A percentile compares a stretch with the other conserved stretches of the same genome.
These are phyloP conservation scores for Trissolcus japonicus DNA, from an alignment of 2,888 invertebrate genomes.

Conservation along the genomic window DNA sequence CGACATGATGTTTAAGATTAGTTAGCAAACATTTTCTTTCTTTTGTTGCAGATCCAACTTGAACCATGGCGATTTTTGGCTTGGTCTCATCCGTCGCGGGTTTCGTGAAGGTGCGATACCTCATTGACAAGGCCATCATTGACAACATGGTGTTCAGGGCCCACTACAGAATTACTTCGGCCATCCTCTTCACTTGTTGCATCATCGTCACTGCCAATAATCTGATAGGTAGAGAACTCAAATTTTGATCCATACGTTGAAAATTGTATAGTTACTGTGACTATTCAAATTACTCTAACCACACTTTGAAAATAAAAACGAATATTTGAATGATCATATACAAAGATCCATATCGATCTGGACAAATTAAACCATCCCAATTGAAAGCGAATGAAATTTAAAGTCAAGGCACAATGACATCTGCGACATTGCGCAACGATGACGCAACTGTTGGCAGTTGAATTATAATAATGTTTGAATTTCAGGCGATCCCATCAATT, in stretches of 20 bases:
- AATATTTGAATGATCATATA: no score
- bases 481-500: slow-evolving; percentile 91
- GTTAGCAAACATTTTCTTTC: not conserved
- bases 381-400: no score
- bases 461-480: slow-evolving; percentile 39
- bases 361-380: no score
- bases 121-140: slow-evolving; percentile 91
- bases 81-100: slow-evolving; percentile 93
- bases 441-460: not conserved
- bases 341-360: no score
- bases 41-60: slow-evolving; percentile 59
- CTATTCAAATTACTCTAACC: no score
- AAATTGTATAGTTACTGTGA: no score
- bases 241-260: no score
- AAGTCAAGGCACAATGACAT: not conserved
- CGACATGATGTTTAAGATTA: not conserved
- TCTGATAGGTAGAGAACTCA: slow-evolving; percentile 83
- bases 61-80: slow-evolving; percentile 87
- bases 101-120: slow-evolving; percentile 92
- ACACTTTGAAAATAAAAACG: no score
- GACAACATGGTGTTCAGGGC: slow-evolving; percentile 93
- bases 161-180: slow-evolving; percentile 91
- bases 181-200: slow-evolving; percentile 89
- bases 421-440: slow-evolving; percentile 6
- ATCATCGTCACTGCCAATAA: slow-evolving; percentile 93